Percentiles rank a stretch among this genome's conserved stretches.
phyloP scores from a whole-genome alignment of 2,797 vertebrate species.

The Sparus aurata region DNA sequence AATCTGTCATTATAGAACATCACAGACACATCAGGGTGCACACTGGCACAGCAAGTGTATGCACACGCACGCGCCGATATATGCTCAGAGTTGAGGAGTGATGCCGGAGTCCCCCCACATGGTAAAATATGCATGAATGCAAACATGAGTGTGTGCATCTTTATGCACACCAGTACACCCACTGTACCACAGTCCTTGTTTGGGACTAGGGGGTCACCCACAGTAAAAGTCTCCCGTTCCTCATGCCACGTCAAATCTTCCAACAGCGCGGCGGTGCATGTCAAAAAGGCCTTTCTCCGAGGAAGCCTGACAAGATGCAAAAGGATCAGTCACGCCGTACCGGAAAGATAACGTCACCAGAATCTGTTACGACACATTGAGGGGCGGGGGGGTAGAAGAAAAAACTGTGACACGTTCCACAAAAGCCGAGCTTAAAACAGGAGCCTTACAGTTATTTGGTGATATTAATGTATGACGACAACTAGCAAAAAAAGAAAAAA shows the following conservation, averaged over 20 bases:
- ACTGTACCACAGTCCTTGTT: constrained; percentile 29
- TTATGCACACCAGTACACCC: constrained; percentile 8
- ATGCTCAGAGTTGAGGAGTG: neutral
- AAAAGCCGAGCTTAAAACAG: constrained; percentile 65
- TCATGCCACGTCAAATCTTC: constrained; percentile 63
- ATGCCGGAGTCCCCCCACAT: neutral
- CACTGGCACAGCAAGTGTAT: neutral
- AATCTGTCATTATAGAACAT: constrained; percentile 57
- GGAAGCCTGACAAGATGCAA: constrained; percentile 76
- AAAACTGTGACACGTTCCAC: constrained; percentile 54
- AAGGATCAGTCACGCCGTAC: constrained; percentile 78
- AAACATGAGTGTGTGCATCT: neutral
- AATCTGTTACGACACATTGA: constrained; percentile 76
- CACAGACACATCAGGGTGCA: constrained; percentile 14
- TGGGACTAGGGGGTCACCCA: constrained; percentile 59
- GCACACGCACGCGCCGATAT: neutral
- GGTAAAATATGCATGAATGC: neutral
- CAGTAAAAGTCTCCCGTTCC: constrained; percentile 50
- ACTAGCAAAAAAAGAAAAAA: constrained; percentile 41
- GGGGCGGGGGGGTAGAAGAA: constrained; percentile 9
- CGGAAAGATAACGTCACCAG: constrained; percentile 76
- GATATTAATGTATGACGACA: constrained; percentile 77
- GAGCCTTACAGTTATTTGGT: constrained; percentile 64
- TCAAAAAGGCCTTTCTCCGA: constrained; percentile 68
- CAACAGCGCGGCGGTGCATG: constrained; percentile 63